phyloP scores from a whole-genome alignment of 1,140 invertebrate genomes.

The Chrysopa pallens region DNA sequence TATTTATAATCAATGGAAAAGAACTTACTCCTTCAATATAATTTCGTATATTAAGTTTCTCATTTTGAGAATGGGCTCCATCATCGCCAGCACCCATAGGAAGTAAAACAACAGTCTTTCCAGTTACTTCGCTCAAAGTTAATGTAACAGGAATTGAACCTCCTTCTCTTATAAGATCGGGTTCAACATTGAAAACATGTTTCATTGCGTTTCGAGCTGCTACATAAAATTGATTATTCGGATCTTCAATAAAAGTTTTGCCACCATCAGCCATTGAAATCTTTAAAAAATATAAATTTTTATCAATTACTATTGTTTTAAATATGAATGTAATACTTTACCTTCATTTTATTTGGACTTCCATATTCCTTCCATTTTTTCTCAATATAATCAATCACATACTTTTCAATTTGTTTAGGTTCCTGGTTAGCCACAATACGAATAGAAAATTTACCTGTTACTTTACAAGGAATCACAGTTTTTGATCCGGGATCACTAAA shows the following conservation, averaged over 20 bases:
- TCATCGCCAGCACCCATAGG: conserved; percentile 87
- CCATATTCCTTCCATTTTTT: conserved; percentile 49
- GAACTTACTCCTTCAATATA: conserved; percentile 82
- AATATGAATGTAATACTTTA: conserved; percentile 18
- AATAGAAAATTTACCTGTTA: conserved; percentile 92
- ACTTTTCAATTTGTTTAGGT: conserved; percentile 53
- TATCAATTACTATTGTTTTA: not conserved
- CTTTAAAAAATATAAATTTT: conserved; percentile 13
- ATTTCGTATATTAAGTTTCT: conserved; percentile 83
- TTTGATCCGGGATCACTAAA: conserved; percentile 84
- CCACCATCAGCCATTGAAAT: conserved; percentile 55
- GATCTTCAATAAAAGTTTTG: conserved; percentile 81
- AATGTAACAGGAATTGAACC: conserved; percentile 92
- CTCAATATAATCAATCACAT: conserved; percentile 58
- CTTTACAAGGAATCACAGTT: conserved; percentile 89
- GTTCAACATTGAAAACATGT: conserved; percentile 79
- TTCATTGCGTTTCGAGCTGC: conserved; percentile 76
- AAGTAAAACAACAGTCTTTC: conserved; percentile 81
- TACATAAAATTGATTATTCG: conserved; percentile 77
- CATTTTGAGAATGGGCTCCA: conserved; percentile 96
- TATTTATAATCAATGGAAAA: not conserved
- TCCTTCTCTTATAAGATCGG: conserved; percentile 88
- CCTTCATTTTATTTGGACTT: conserved; percentile 75
- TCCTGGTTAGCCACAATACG: conserved; percentile 84
- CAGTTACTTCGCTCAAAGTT: conserved; percentile 74